A percentile compares a stretch with the other conserved stretches of the same genome.
Conservation (phyloP, 2,113 vertebrate genomes). For the Rhadina sibilatrix region DNA sequence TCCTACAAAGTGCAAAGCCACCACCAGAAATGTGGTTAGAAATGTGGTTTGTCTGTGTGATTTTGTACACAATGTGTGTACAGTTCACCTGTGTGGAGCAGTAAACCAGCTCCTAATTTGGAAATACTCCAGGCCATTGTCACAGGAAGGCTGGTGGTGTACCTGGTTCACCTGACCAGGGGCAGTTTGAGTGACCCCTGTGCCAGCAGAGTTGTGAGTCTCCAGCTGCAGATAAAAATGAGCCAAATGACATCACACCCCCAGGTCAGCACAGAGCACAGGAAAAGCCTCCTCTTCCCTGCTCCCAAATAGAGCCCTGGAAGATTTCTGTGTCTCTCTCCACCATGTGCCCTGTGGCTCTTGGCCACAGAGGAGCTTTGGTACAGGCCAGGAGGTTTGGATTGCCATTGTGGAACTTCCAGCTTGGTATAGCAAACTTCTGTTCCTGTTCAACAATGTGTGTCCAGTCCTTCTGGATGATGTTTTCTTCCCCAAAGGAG, state of each 20-base stretch:
- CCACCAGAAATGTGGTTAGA: neutral
- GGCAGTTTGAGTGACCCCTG: neutral
- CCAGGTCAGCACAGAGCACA: neutral
- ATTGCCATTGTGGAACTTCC: neutral
- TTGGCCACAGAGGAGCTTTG: neutral
- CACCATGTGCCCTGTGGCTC: neutral
- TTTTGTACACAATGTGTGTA: rapidly evolving
- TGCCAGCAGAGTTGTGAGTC: neutral
- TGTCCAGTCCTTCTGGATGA: neutral
- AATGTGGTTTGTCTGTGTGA: neutral
- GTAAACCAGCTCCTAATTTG: neutral
- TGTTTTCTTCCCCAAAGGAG: neutral
- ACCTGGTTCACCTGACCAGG: rapidly evolving
- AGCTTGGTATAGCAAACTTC: neutral
- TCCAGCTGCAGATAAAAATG: neutral
- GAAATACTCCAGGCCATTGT: neutral
- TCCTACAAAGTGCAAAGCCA: neutral
- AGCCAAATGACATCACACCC: neutral
- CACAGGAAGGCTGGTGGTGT: too few relatives aligned
- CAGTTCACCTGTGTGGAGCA: neutral
- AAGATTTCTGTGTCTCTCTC: neutral
- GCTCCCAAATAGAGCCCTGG: neutral
- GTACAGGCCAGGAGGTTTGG: neutral
- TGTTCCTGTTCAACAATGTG: neutral
- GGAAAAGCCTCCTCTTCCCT: neutral